These are phyloP conservation scores for Agrotis segetum DNA, from an alignment of 2,888 invertebrate species.

Conservation along the genomic window DNA sequence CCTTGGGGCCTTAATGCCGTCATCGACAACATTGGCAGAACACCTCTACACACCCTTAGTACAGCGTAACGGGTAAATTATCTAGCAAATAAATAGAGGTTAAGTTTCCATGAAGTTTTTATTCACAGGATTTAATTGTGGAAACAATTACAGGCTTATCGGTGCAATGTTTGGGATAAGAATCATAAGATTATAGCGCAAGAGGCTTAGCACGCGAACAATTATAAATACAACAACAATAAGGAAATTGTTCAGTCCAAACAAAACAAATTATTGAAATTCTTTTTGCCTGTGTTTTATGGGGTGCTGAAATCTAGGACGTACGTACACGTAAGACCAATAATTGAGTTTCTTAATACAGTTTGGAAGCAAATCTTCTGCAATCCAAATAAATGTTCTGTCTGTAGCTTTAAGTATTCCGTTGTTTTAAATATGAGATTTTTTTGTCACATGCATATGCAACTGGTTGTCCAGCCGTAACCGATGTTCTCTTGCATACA, in stretches of 20 bases:
- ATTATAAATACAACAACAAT: constrained; percentile 21
- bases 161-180: constrained; percentile 34
- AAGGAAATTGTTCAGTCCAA: constrained; percentile 26
- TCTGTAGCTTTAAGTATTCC: not conserved
- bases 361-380: not conserved
- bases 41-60: not conserved
- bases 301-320: not conserved
- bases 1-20: constrained; percentile 23
- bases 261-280: not conserved
- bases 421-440: not conserved
- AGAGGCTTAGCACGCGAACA: constrained; percentile 37
- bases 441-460: constrained; percentile 38
- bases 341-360: not conserved
- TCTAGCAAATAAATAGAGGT: constrained; percentile 4
- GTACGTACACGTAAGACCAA: too few species aligned
- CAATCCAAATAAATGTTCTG: too few species aligned
- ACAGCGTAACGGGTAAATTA: not conserved
- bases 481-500: constrained; percentile 47
- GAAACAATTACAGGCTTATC: constrained; percentile 36
- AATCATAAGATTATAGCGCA: constrained; percentile 42
- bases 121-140: constrained; percentile 14
- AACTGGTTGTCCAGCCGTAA: constrained; percentile 36
- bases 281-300: too few species aligned
- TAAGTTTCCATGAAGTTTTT: not conserved
- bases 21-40: constrained; percentile 16